Evolutionary conservation across 53 echinoderm and acorn worm species (phyloP).

Genomic region (Holothuria scabra): DNA sequence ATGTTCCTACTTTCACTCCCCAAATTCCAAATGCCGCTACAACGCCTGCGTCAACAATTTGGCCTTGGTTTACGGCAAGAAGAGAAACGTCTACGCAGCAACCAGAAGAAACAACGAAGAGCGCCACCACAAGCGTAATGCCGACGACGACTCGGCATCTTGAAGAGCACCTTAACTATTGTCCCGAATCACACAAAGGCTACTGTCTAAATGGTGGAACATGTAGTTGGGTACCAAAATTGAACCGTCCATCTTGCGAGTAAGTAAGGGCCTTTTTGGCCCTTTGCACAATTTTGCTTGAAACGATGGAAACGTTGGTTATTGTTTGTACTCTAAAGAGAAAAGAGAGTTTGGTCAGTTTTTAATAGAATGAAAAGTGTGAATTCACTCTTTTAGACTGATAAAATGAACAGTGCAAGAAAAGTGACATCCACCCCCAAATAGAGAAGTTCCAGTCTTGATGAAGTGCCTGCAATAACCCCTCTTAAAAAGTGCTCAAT

Average conservation of each 20-base stretch:
- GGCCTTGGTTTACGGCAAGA: neutral
- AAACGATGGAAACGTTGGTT: too few species aligned
- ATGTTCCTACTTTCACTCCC: neutral
- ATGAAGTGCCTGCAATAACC: too few species aligned
- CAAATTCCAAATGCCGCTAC: neutral
- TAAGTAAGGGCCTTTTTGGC: constrained; percentile 29
- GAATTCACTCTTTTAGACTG: too few species aligned
- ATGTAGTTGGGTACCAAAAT: constrained; percentile 61
- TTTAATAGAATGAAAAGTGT: too few species aligned
- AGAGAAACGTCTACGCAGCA: neutral
- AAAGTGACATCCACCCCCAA: too few species aligned
- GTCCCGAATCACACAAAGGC: constrained; percentile 58
- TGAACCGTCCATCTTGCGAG: constrained; percentile 78
- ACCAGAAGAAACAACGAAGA: neutral
- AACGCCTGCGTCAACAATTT: neutral
- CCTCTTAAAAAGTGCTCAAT: too few species aligned
- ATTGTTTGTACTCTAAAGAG: too few species aligned
- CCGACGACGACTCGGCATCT: neutral
- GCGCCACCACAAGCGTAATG: constrained; percentile 11
- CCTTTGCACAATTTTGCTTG: neutral
- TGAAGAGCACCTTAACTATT: constrained; percentile 65
- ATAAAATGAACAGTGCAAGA: too few species aligned
- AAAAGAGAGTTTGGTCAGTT: too few species aligned
- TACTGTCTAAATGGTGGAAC: constrained; percentile 81
- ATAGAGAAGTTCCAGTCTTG: too few species aligned